Evolutionary conservation across 2,113 vertebrate species (phyloP).

Genomic region (Sylvia atricapilla): DNA sequence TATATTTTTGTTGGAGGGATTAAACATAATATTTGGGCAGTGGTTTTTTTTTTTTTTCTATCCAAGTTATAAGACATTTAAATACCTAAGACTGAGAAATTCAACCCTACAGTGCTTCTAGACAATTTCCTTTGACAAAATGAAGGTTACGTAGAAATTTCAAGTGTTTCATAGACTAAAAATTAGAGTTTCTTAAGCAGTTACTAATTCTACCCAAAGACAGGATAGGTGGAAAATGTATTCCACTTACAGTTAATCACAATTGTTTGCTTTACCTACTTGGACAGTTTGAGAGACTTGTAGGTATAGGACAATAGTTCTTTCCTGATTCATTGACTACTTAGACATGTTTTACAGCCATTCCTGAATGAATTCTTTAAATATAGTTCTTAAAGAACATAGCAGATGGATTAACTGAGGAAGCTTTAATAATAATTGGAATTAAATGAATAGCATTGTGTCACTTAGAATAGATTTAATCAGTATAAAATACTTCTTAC

Average conservation of each 20-base stretch:
- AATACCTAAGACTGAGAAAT: background rate
- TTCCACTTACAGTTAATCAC: background rate
- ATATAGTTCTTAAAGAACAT: background rate
- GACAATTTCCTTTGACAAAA: background rate
- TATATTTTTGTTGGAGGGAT: background rate
- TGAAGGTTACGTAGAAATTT: background rate
- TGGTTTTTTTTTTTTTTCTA: background rate
- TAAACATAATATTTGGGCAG: background rate
- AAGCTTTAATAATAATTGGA: conserved; percentile 12
- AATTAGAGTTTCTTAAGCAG: background rate
- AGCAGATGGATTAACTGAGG: background rate
- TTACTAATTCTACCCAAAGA: background rate
- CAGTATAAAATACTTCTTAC: background rate
- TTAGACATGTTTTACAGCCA: background rate
- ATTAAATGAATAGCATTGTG: background rate
- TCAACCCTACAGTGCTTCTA: background rate
- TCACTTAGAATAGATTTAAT: background rate
- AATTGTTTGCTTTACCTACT: background rate
- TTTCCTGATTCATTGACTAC: background rate
- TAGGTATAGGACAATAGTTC: background rate
- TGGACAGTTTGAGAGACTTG: background rate
- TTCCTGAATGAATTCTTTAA: conserved; percentile 6
- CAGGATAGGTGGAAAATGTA: background rate
- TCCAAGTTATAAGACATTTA: background rate
- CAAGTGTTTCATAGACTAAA: background rate